Evolutionary conservation across 1,140 invertebrate species (phyloP), one percentile per base, ranked within the genome.

Genomic region (Microplitis demolitor): DNA sequence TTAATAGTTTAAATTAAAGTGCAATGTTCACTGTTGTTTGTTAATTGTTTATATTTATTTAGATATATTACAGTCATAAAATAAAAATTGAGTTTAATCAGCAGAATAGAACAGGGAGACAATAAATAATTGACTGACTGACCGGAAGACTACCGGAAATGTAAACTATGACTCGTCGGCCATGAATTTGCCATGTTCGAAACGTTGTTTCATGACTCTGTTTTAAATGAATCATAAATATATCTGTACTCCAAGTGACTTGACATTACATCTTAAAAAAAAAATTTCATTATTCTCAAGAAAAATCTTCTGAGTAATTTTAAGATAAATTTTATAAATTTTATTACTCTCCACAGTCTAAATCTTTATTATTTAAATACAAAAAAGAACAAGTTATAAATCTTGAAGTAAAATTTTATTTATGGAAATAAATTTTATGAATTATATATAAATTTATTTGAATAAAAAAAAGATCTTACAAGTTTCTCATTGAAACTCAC

Each of bases 101-200:
- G 4, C 14, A 58, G 33, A 31, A 58, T 58, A 31, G 24, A 58
- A 58, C 31, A 24, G 56, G 56, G 24, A 5, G 56, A 11, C 56
- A 24, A 58, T 58, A 24, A 58, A 24, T 31, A 58, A 58, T 58
- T 66, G 16, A 31, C 24, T 53, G 16, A 66, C 3, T 33, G 63
- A 66, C 11, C 63, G 39, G 63, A 66, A 66, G 16, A 66, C 14
- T 66, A 14, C 63, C 39, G 63, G 63, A 66, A 66, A 66, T 53
- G 39, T 31, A 39, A 66, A 50, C 45, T 14, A 37, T 66, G 63
- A 66, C 63, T 66, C 39, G 63, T 66, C 63, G 63, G 14, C 63
- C 63, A 66, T 66, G 63, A 66, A 37, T 50, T 37, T 6, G 8
- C 8, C 16, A 66, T 51, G 39, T 50, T 66, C 63, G 8, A 66